Base-by-base conservation (phyloP, 2,113 vertebrate species). In the Ceratotherium simum region DNA sequence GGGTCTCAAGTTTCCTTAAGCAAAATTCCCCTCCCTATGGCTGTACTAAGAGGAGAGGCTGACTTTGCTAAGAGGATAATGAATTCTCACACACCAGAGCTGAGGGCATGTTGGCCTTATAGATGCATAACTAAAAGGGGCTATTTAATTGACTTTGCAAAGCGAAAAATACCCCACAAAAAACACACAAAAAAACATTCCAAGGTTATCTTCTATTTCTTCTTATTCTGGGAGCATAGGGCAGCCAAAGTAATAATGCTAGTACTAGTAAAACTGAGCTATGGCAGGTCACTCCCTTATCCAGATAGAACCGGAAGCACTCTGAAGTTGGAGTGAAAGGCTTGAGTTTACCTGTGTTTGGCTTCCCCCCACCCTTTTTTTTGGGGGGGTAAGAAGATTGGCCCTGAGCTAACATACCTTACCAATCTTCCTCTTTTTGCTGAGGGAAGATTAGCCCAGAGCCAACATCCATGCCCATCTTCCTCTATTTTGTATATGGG, bases 1-100 rank as follows among this genome's bases (percentile, higher is more conserved):
- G 39, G n/a, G 25, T 70, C 39, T 82, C 67, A 96, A 78, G n/a
- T 88, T 83, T 78, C 25, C 70, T 64, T 76, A 83, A 93, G 62
- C 23, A 48, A 48, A 78, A 36, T 64, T 58, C 91, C 14, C 2
- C 6, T 83, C 73, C 36, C 11, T 27, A 8, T 14, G 60, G 51
- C 54, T 79, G 7, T 81, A 25, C 9, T 36, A 54, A 60, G 29
- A 95, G 18, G 60, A 82, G 36, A 64, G n/a, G n/a, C 33, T 70
- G 42, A 64, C 54, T 64, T 79, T 36, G 51, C 25, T 69, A 78
- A 69, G 33, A 27, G 18, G 60, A 58, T 42, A 83, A 75, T 48
- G 21, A 33, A n/a, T 51, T 90, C 16, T 67, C 33, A 46, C 6
- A 29, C 4, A n/a, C 21, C 70, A 70, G n/a, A 78, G 2, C n/a